Conservation (phyloP, 2,113 vertebrate genomes). For the Siniperca knerii region DNA sequence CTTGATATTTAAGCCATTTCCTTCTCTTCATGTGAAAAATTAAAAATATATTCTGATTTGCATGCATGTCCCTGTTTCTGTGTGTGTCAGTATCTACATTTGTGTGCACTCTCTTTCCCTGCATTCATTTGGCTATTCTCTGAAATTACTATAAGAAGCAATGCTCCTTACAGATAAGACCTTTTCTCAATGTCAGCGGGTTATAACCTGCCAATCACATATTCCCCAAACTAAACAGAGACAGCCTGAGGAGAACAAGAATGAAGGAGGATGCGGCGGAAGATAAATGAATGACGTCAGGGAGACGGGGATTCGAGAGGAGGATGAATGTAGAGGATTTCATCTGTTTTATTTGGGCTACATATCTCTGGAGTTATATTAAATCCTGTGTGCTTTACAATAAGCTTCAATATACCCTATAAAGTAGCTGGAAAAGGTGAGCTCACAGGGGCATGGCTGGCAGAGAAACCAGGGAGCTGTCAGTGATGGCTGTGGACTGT, state of each 20-base stretch:
- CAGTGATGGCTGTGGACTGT: conserved; percentile 48
- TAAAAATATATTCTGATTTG: neutral
- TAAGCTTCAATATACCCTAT: conserved; percentile 33
- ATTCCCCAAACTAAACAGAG: conserved; percentile 49
- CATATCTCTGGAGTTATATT: conserved; percentile 49
- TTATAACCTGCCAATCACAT: conserved; percentile 68
- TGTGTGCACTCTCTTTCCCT: neutral
- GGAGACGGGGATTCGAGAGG: conserved; percentile 41
- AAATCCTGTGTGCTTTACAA: conserved; percentile 42
- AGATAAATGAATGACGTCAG: conserved; percentile 58
- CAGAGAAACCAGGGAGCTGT: conserved; percentile 45
- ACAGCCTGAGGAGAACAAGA: conserved; percentile 38
- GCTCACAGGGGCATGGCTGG: conserved; percentile 27
- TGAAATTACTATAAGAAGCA: conserved; percentile 24
- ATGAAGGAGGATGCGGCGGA: conserved; percentile 30
- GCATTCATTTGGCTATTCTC: conserved; percentile 8
- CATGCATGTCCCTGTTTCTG: neutral
- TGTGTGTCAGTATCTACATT: neutral
- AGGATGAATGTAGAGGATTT: conserved; percentile 28
- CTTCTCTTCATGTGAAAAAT: neutral
- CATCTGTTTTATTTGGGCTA: conserved; percentile 44
- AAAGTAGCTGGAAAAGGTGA: conserved; percentile 50
- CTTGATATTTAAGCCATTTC: neutral
- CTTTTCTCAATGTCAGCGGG: conserved; percentile 56
- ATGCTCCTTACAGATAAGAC: conserved; percentile 37